Base-by-base conservation (phyloP, 2,113 vertebrate species). In the Gobiocypris rarus region DNA sequence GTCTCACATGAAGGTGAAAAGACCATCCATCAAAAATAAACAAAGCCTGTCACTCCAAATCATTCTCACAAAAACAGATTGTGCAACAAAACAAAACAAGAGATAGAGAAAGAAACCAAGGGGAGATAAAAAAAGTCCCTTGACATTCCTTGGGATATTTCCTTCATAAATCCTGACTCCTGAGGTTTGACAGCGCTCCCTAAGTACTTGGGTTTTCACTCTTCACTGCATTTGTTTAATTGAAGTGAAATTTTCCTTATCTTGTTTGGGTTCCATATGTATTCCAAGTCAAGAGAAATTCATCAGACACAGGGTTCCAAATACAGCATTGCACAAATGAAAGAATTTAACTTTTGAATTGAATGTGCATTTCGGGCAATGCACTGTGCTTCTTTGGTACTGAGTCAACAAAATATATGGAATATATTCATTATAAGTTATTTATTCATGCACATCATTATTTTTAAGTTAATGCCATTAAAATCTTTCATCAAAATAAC, bases 191-290 rank as follows among this genome's bases (percentile, higher is more conserved):
- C 65, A 58, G 48, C 52, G 70, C 61, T 82, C 80, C 71, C 59
- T 22, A 24, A 34, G 61, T 28, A 10, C 48, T 24, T 5, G 26
- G 26, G 54, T 48, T 70, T 65, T 69, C 75, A 65, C 75, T 50
- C 26, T 71, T 70, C 71, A 50, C 73, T 87, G 83, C 86, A 82
- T 79, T 71, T 38, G 58, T 80, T 86, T 86, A 83, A 88, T 86
- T 86, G 70, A 82, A 75, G 83, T 43, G 19, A 38, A 9, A 52
- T 34, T 19, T 58, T 19, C 34, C 79, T 73, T 70, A 83, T 83
- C 77, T 50, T 28, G 26, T 26, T 7, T 59, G 28, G 43, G 50
- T 28, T 78, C 19, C 15, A 7, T 22, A 50, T 69, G n/a, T 59
- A 80, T 80, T 85, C 75, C 75, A 78, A 8, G 1, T 7, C 52